phyloP scores from a whole-genome alignment of 2,888 invertebrate genomes.

The Orchesellides sinensis region DNA sequence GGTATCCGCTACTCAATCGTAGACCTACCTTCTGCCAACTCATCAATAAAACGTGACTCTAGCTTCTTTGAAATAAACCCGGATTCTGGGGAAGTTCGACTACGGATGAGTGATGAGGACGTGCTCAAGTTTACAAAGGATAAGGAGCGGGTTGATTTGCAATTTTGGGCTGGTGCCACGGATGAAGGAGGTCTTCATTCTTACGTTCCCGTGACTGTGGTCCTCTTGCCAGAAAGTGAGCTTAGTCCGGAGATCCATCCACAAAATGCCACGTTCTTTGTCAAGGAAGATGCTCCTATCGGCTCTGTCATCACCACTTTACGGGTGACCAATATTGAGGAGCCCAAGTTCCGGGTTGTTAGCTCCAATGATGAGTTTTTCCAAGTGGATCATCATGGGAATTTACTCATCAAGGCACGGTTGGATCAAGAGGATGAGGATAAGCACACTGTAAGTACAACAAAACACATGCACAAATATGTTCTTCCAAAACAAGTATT shows the following conservation, averaged over 20 bases:
- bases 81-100: constrained; percentile 85
- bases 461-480: not conserved
- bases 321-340: constrained; percentile 78
- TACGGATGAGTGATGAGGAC: constrained; percentile 76
- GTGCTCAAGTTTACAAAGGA: constrained; percentile 71
- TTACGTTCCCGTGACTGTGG: constrained; percentile 74
- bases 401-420: constrained; percentile 72
- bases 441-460: constrained; percentile 72
- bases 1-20: constrained; percentile 88
- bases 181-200: constrained; percentile 74
- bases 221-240: constrained; percentile 71
- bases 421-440: constrained; percentile 74
- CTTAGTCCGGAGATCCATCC: constrained; percentile 73
- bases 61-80: constrained; percentile 87
- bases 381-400: constrained; percentile 73
- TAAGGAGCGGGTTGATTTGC: constrained; percentile 70
- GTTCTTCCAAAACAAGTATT: not conserved
- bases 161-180: constrained; percentile 74
- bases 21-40: constrained; percentile 79
- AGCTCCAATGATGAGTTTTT: constrained; percentile 76
- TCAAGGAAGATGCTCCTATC: constrained; percentile 77
- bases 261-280: constrained; percentile 74
- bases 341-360: constrained; percentile 78
- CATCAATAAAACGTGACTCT: constrained; percentile 79
- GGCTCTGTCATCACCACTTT: constrained; percentile 77